Evolutionary conservation across 2,888 invertebrate species (phyloP).

Genomic region (Hydriomena furcata): DNA sequence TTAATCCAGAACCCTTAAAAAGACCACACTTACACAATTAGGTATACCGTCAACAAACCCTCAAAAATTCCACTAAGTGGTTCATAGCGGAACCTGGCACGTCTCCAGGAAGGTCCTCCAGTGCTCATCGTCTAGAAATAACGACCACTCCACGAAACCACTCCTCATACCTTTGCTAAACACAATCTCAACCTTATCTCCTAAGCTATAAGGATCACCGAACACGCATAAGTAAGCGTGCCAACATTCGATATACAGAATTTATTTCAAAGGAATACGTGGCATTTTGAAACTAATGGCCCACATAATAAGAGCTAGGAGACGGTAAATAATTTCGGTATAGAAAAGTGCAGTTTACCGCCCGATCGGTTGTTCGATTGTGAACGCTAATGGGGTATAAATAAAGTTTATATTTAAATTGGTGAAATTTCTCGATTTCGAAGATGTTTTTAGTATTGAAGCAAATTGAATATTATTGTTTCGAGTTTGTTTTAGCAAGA

Average conservation of each 20-base stretch:
- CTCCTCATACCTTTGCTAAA: constrained; percentile 27
- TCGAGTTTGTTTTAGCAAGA: constrained; percentile 16
- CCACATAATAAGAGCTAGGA: constrained; percentile 26
- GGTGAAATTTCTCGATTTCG: constrained; percentile 9
- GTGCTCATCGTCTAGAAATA: constrained; percentile 56
- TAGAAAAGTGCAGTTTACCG: constrained; percentile 25
- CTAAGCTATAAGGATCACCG: background rate
- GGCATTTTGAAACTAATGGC: constrained; percentile 33
- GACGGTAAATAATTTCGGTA: constrained; percentile 19
- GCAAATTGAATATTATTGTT: constrained; percentile 26
- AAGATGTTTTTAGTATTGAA: constrained; percentile 21
- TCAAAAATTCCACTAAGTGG: constrained; percentile 31
- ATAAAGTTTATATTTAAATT: constrained; percentile 34
- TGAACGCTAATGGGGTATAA: constrained; percentile 32
- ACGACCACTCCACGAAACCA: constrained; percentile 49
- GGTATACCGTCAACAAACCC: constrained; percentile 28
- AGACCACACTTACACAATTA: constrained; percentile 27
- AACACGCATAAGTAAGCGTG: background rate
- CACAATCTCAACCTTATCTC: constrained; percentile 13
- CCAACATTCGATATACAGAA: constrained; percentile 15
- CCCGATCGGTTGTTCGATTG: constrained; percentile 30
- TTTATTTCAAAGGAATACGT: constrained; percentile 15
- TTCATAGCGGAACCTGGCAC: constrained; percentile 21
- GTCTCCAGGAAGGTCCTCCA: constrained; percentile 40
- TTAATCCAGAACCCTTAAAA: constrained; percentile 4